Evolutionary conservation across 2,888 invertebrate species (phyloP).

Genomic region (Nipponacmea schrenckii): DNA sequence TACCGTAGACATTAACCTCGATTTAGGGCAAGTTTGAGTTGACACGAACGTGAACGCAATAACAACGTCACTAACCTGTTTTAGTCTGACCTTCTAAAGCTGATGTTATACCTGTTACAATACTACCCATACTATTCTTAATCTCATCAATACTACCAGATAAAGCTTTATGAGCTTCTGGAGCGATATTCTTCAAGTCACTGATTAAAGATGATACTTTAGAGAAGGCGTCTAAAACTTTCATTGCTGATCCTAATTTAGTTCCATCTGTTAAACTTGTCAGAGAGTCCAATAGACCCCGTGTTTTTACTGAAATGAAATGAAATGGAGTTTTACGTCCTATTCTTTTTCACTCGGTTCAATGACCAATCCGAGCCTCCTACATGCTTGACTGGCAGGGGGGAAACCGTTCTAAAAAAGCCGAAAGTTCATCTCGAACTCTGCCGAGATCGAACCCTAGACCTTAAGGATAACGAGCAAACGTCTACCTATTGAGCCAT

Average conservation of each 20-base stretch:
- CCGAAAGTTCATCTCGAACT: no score
- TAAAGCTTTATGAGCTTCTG: background rate
- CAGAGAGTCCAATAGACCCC: background rate
- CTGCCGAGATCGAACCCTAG: no score
- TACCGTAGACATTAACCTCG: no score
- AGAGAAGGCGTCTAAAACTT: background rate
- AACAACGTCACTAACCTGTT: background rate
- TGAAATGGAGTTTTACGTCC: no score
- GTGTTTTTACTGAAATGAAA: background rate
- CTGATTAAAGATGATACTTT: background rate
- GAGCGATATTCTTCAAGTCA: background rate
- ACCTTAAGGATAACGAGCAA: no score
- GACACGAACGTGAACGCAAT: no score
- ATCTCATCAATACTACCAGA: background rate
- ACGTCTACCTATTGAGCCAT: no score
- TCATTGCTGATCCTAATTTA: background rate
- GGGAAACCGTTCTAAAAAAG: no score
- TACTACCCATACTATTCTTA: conserved; percentile 1
- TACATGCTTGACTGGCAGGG: no score
- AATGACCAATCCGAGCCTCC: no score
- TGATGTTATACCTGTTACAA: background rate
- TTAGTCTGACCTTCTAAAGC: background rate
- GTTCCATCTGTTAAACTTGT: background rate
- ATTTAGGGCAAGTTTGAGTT: no score
- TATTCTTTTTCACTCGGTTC: no score